These are phyloP conservation scores for Antennarius striatus DNA, from an alignment of 2,113 vertebrate species.

Conservation along the genomic window DNA sequence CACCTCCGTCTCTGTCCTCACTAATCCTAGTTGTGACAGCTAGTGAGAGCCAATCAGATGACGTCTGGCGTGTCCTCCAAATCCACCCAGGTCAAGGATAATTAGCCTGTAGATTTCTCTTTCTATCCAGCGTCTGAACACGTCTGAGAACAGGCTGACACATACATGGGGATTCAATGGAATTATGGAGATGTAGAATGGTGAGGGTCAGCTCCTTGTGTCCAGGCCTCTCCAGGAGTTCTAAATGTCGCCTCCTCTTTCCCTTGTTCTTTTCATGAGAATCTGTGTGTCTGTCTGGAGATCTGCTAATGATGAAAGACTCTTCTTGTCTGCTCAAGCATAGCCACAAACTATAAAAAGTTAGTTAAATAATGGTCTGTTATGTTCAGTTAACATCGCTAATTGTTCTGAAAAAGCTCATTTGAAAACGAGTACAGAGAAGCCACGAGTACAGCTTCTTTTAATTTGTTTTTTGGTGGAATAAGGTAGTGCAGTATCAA, in stretches of 20 bases:
- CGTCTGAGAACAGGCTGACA: slow-evolving; percentile 69
- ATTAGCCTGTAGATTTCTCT: slow-evolving; percentile 76
- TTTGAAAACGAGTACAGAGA: slow-evolving; percentile 2
- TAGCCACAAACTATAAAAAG: slow-evolving; percentile 15
- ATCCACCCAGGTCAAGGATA: slow-evolving; percentile 74
- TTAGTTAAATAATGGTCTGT: slow-evolving; percentile 6
- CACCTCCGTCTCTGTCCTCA: slow-evolving; percentile 74
- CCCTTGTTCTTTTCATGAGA: slow-evolving; percentile 13
- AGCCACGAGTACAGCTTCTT: neutral
- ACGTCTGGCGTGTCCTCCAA: slow-evolving; percentile 74
- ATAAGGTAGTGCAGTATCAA: slow-evolving; percentile 9
- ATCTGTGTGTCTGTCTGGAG: slow-evolving; percentile 18
- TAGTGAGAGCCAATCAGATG: slow-evolving; percentile 76
- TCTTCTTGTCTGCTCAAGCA: slow-evolving; percentile 10
- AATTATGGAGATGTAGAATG: slow-evolving; percentile 55
- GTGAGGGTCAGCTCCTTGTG: slow-evolving; percentile 43
- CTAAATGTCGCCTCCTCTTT: neutral
- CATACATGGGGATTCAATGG: slow-evolving; percentile 60
- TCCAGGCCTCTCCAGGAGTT: slow-evolving; percentile 28
- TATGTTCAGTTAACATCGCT: slow-evolving; percentile 5
- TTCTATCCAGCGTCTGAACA: slow-evolving; percentile 56
- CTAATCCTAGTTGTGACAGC: slow-evolving; percentile 82
- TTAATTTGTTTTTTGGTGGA: slow-evolving; percentile 12
- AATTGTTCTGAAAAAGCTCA: slow-evolving; percentile 8
- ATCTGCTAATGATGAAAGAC: slow-evolving; percentile 45